Evolutionary conservation across 2,888 invertebrate genomes (phyloP).

Genomic region (Epirrhoe alternata): DNA sequence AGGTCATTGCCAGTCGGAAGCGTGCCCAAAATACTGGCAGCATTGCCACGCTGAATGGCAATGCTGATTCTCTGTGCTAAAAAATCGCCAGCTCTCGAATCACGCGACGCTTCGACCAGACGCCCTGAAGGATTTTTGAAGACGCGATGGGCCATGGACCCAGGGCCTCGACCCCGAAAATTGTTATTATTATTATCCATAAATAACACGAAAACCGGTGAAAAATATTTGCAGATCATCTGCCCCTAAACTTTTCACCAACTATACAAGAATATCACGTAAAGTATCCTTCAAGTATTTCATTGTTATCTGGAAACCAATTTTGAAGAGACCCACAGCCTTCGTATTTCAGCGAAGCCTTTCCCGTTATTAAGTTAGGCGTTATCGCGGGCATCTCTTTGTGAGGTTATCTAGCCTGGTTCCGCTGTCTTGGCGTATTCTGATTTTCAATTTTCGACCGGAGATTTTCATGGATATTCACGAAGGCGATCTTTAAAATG

Average conservation of each 20-base stretch:
- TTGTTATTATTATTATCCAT: no score
- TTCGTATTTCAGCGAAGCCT: constrained; percentile 24
- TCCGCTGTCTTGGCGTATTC: constrained; percentile 23
- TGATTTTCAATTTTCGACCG: constrained; percentile 25
- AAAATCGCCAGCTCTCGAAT: no score
- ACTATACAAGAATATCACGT: background rate
- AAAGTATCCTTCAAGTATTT: background rate
- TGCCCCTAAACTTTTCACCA: background rate
- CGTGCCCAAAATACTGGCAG: no score
- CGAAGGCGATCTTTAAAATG: constrained; percentile 3
- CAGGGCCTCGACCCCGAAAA: no score
- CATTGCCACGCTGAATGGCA: no score
- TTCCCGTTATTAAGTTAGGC: constrained; percentile 27
- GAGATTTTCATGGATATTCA: constrained; percentile 10
- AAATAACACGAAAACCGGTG: no score
- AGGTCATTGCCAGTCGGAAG: no score
- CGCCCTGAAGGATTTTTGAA: no score
- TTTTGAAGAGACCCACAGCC: constrained; percentile 17
- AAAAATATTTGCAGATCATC: no score
- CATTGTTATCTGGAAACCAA: constrained; percentile 10
- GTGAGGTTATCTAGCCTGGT: constrained; percentile 34
- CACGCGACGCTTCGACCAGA: no score
- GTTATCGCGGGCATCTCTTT: constrained; percentile 37
- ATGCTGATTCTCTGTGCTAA: no score
- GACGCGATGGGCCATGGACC: no score